Evolutionary conservation across 2,113 vertebrate species (phyloP).

Genomic region (Arenaria interpres): DNA sequence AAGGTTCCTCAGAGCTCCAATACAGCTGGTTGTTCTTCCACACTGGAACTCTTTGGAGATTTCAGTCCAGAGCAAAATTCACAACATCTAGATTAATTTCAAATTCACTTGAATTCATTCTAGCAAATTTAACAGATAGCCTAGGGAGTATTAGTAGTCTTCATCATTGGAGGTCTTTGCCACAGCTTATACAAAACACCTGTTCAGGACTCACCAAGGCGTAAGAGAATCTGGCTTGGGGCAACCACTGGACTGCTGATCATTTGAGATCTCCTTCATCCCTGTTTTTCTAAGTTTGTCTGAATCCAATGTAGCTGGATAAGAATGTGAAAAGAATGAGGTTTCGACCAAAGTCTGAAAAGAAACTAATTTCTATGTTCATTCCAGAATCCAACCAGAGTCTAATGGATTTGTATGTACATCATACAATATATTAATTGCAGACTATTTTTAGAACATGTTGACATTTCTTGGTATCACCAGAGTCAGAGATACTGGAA

Average conservation of each 20-base stretch:
- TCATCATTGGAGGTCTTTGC: neutral
- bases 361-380: neutral
- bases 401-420: neutral
- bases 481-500: neutral
- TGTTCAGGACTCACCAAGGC: neutral
- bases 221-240: neutral
- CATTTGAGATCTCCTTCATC: neutral
- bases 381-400: neutral
- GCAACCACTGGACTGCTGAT: neutral
- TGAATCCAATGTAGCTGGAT: neutral
- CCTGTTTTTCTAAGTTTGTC: neutral
- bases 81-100: neutral
- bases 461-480: neutral
- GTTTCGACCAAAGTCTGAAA: neutral
- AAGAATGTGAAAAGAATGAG: neutral
- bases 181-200: rapidly evolving
- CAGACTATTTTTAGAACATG: neutral
- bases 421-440: neutral
- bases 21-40: neutral
- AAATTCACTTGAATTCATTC: neutral
- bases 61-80: neutral
- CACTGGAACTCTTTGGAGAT: neutral
- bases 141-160: neutral
- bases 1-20: neutral
- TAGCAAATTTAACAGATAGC: neutral